phyloP scores from a whole-genome alignment of 1,140 invertebrate species.

The Drosophila ficusphila region DNA sequence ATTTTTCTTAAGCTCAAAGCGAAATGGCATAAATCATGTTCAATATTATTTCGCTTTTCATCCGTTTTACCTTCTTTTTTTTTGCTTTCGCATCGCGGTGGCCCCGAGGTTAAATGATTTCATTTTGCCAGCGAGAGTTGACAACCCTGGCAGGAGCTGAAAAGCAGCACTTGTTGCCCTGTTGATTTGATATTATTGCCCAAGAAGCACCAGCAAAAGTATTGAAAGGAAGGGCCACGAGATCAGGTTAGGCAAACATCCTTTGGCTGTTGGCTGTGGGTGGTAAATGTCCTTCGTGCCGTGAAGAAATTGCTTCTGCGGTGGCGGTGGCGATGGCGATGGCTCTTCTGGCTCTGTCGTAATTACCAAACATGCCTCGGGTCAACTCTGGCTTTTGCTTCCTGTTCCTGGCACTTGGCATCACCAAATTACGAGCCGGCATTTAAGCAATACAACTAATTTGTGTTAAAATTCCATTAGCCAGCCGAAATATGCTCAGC shows the following conservation, averaged over 20 bases:
- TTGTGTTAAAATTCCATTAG: slow-evolving; percentile 76
- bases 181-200: slow-evolving; percentile 68
- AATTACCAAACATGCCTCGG: slow-evolving; percentile 53
- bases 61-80: slow-evolving; percentile 21
- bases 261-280: slow-evolving; percentile 2
- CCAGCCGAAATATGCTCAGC: slow-evolving; percentile 31
- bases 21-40: slow-evolving; percentile 70
- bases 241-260: slow-evolving; percentile 10
- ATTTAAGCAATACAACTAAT: slow-evolving; percentile 73
- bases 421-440: slow-evolving; percentile 55
- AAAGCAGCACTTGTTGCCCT: slow-evolving; percentile 52
- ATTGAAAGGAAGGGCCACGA: slow-evolving; percentile 17
- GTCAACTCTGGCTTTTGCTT: background rate
- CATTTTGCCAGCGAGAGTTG: slow-evolving; percentile 48
- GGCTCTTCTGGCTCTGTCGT: slow-evolving; percentile 15
- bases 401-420: slow-evolving; percentile 39
- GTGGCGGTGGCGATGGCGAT: no score
- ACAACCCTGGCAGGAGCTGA: slow-evolving; percentile 38
- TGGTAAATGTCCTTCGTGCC: background rate
- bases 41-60: slow-evolving; percentile 53
- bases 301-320: slow-evolving; percentile 53
- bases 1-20: slow-evolving; percentile 71
- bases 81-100: slow-evolving; percentile 21
- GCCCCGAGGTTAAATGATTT: slow-evolving; percentile 64
- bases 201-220: slow-evolving; percentile 33